Evolutionary conservation across 2,113 vertebrate genomes (phyloP), one percentile per base, ranked within the genome.

Genomic region (Tichodroma muraria): DNA sequence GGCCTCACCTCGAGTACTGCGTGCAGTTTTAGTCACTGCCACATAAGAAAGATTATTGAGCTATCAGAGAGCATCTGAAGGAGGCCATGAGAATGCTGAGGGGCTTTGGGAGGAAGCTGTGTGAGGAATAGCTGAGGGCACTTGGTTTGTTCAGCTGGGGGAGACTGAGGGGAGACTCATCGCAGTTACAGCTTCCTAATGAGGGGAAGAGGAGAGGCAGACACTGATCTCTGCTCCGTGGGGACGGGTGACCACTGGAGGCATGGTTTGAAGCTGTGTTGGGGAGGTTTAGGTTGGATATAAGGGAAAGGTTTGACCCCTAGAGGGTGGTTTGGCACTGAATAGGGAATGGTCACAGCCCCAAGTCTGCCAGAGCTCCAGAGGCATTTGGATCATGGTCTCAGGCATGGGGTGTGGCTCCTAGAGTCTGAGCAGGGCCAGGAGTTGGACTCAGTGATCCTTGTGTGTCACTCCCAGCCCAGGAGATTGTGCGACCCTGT

Each of bases 131-230:
- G 53, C 45, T 60, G 53, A 60, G 45, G 22, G 22, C 38, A 37
- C 33, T 19, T 75, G 70, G 42, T 75, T 6, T 85, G 33, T 37
- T 77, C 37, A 44, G 33, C 63, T 68, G 72, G 25, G 59, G n/a
- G 24, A 66, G 35, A 52, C 27, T 44, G 37, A 60, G 53, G 27
- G 45, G 8, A 33, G 23, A 6, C 37, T 77, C 37, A 59, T 7
- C 0, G 0, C 24, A 24, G 31, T 57, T 50, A 11, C 33, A 52
- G 6, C 27, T 59, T 85, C 37, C 72, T 44, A 0, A 1, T 37
- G 27, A 59, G 11, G 44, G 42, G 31, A 15, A 8, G 27, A 27
- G 21, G 11, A 59, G n/a, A 5, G 37, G 38, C 28, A 73, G 49
- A 27, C 33, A 15, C 17, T 22, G 31, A 52, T 50, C 15, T 66